Evolutionary conservation across 2,113 vertebrate species (phyloP).

Genomic region (Nanorana parkeri): DNA sequence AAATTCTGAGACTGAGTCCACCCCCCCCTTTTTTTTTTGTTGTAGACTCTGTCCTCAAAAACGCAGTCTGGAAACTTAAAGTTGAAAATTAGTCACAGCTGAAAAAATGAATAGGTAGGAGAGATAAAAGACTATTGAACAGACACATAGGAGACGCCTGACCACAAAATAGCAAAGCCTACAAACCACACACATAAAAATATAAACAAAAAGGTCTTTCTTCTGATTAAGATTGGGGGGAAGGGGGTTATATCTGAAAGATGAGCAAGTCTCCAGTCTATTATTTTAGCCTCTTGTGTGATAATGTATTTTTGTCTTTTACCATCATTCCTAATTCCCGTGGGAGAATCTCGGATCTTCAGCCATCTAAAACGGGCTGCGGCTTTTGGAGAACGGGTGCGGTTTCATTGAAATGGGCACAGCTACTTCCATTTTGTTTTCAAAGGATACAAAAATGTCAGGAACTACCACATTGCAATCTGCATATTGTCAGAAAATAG

Average conservation of each 20-base stretch:
- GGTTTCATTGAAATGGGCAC: no score
- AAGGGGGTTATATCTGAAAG: background rate
- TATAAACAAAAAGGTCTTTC: conserved; percentile 28
- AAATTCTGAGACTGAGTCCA: background rate
- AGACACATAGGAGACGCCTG: conserved; percentile 49
- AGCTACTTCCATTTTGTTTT: no score
- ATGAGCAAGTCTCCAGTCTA: background rate
- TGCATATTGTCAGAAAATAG: no score
- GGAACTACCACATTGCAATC: no score
- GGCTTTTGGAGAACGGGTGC: no score
- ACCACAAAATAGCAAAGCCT: conserved; percentile 46
- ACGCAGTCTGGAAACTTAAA: conserved; percentile 42
- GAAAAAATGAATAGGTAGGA: conserved; percentile 51
- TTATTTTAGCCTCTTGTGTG: background rate
- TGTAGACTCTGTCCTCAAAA: conserved; percentile 10
- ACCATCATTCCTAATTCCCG: no score
- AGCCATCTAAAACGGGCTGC: no score
- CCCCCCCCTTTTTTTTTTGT: background rate
- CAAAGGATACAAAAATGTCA: no score
- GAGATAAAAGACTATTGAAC: conserved; percentile 50
- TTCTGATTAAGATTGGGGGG: background rate
- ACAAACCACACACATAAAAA: conserved; percentile 34
- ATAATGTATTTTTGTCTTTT: no score
- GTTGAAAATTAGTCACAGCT: conserved; percentile 55
- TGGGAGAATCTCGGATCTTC: no score